A percentile compares a stretch with the other conserved stretches of the same genome.
Conservation (phyloP, 1,140 invertebrate genomes). For the Drosophila oshimai region DNA sequence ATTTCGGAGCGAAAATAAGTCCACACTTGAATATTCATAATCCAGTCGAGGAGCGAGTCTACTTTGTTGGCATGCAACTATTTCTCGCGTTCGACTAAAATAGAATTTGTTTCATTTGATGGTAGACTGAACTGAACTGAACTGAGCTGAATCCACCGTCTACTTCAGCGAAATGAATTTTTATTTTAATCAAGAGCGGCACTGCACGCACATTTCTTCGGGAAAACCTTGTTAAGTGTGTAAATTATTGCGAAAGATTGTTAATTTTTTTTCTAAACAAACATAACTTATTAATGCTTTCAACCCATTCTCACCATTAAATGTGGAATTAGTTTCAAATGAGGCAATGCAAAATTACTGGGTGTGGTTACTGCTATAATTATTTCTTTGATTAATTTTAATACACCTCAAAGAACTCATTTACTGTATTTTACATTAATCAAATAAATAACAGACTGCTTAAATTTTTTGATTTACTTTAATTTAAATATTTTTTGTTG, state of each 20-base stretch:
- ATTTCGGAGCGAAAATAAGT: slow-evolving; percentile 3
- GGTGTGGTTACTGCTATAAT: slow-evolving; percentile 8
- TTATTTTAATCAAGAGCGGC: slow-evolving; percentile 27
- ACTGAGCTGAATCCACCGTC: neutral
- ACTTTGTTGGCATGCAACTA: slow-evolving; percentile 56
- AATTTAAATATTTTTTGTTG: too few species aligned
- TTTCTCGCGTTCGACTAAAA: slow-evolving; percentile 66
- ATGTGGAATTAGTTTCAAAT: slow-evolving; percentile 1
- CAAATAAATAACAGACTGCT: too few species aligned
- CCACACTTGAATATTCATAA: slow-evolving; percentile 49
- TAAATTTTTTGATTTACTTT: too few species aligned
- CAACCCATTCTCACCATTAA: slow-evolving; percentile 34
- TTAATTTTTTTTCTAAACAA: slow-evolving; percentile 22
- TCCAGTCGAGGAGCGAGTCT: slow-evolving; percentile 31
- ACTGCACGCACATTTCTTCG: slow-evolving; percentile 56
- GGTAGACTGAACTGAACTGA: too few species aligned
- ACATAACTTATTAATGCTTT: slow-evolving; percentile 25
- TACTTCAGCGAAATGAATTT: slow-evolving; percentile 30
- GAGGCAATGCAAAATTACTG: slow-evolving; percentile 11
- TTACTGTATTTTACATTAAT: too few species aligned
- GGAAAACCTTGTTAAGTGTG: slow-evolving; percentile 40
- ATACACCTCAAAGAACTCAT: too few species aligned
- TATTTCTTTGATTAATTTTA: slow-evolving; percentile 9
- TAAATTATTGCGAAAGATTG: slow-evolving; percentile 60
- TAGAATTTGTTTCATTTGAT: slow-evolving; percentile 46